A percentile compares a stretch with the other conserved stretches of the same genome.
These are phyloP conservation scores for Drosophila obscura DNA, from an alignment of 1,140 invertebrate genomes.

Conservation along the genomic window DNA sequence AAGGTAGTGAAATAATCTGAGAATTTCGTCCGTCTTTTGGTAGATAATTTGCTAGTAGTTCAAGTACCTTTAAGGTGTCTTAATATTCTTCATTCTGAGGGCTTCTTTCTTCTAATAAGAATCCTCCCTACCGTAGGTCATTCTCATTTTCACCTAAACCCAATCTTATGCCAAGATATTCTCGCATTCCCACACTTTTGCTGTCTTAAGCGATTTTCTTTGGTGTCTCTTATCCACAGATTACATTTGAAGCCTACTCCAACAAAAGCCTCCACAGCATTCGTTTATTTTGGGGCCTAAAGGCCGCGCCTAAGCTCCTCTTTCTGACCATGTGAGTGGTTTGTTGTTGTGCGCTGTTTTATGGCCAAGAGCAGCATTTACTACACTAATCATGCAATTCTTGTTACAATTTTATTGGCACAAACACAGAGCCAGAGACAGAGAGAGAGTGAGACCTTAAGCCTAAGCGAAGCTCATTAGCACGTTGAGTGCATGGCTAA, in stretches of 20 bases:
- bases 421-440: neutral
- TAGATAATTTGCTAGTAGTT: too few relatives aligned
- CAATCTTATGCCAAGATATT: too few relatives aligned
- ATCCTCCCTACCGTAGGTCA: neutral
- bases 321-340: slow-evolving; percentile 37
- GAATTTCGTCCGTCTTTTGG: too few relatives aligned
- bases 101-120: too few relatives aligned
- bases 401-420: slow-evolving; percentile 63
- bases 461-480: slow-evolving; percentile 57
- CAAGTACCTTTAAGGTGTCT: too few relatives aligned
- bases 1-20: neutral
- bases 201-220: slow-evolving; percentile 60
- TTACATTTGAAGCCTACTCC: slow-evolving; percentile 32
- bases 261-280: slow-evolving; percentile 27
- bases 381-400: slow-evolving; percentile 75
- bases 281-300: slow-evolving; percentile 33
- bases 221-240: slow-evolving; percentile 21
- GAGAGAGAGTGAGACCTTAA: neutral
- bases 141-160: neutral
- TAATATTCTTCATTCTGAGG: too few relatives aligned
- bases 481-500: slow-evolving; percentile 69
- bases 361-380: slow-evolving; percentile 61
- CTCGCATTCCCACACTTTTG: slow-evolving; percentile 41
- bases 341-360: slow-evolving; percentile 42
- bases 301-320: slow-evolving; percentile 11